Conservation (phyloP, 2,113 vertebrate genomes). For the Cyanoderma ruficeps region DNA sequence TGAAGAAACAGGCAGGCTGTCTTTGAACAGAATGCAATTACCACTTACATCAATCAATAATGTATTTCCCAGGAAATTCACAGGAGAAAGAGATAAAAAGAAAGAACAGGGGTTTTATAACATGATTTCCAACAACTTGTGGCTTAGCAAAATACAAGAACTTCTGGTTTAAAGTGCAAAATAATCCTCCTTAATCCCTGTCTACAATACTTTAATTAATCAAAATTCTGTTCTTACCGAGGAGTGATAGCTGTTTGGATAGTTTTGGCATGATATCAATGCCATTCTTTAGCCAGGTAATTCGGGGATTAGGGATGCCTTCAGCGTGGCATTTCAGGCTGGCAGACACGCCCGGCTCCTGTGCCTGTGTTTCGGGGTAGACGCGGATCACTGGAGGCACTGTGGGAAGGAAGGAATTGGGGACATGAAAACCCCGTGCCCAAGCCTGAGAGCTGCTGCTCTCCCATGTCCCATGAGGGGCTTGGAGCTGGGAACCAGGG, state of each 20-base stretch:
- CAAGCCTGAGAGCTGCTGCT: accelerated
- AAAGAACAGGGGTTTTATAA: neutral
- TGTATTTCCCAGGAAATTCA: neutral
- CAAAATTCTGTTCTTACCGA: slow-evolving; percentile 78
- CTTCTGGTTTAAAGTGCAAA: neutral
- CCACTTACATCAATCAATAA: neutral
- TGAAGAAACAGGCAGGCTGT: neutral
- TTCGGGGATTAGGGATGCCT: slow-evolving; percentile 90
- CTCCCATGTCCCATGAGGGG: accelerated
- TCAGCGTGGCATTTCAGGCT: slow-evolving; percentile 92
- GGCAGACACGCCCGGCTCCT: slow-evolving; percentile 90
- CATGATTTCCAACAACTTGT: neutral
- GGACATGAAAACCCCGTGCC: accelerated
- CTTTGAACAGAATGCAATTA: neutral
- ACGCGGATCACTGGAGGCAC: slow-evolving; percentile 96
- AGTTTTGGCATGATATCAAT: slow-evolving; percentile 84
- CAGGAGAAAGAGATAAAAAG: neutral
- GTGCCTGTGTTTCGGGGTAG: slow-evolving; percentile 93
- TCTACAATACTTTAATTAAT: neutral
- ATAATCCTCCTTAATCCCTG: neutral
- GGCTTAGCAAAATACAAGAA: neutral
- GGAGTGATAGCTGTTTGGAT: slow-evolving; percentile 87
- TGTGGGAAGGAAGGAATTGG: slow-evolving; percentile 53
- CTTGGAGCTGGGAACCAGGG: accelerated
- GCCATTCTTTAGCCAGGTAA: slow-evolving; percentile 96